phyloP scores from a whole-genome alignment of 2,797 vertebrate genomes.

The Austrolebias charrua region DNA sequence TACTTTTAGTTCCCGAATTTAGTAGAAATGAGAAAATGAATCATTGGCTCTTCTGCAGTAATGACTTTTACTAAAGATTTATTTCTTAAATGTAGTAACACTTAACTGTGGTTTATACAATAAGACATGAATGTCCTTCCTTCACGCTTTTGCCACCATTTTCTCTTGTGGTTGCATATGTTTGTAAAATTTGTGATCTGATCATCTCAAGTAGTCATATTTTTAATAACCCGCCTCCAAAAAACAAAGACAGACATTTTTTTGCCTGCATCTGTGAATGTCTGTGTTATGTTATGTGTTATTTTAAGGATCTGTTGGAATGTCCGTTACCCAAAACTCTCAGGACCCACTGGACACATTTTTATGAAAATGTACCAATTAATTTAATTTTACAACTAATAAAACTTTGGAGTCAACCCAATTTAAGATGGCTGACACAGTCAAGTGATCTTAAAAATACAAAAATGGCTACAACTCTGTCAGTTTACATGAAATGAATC shows the following conservation, averaged over 20 bases:
- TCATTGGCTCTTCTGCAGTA: constrained; percentile 16
- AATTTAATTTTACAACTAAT: not conserved
- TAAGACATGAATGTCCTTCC: constrained; percentile 23
- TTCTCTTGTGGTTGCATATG: constrained; percentile 24
- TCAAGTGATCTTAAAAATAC: too few species aligned
- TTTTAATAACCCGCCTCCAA: too few species aligned
- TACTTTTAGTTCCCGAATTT: constrained; percentile 22
- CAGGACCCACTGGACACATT: not conserved
- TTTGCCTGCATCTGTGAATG: too few species aligned
- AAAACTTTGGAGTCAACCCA: not conserved
- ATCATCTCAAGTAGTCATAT: constrained; percentile 27
- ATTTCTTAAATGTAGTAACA: constrained; percentile 27
- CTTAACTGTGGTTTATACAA: constrained; percentile 34
- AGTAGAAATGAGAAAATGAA: constrained; percentile 17
- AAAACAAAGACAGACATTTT: too few species aligned
- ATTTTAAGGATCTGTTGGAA: too few species aligned
- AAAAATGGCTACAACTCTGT: too few species aligned
- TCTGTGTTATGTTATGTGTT: too few species aligned
- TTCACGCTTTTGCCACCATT: constrained; percentile 26
- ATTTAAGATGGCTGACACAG: too few species aligned
- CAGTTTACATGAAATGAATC: too few species aligned
- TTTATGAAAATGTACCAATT: not conserved
- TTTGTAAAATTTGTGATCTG: constrained; percentile 16
- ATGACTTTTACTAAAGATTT: constrained; percentile 31
- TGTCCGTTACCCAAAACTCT: not conserved